phyloP scores from a whole-genome alignment of 2,113 vertebrate species.

The Amphiprion percula region DNA sequence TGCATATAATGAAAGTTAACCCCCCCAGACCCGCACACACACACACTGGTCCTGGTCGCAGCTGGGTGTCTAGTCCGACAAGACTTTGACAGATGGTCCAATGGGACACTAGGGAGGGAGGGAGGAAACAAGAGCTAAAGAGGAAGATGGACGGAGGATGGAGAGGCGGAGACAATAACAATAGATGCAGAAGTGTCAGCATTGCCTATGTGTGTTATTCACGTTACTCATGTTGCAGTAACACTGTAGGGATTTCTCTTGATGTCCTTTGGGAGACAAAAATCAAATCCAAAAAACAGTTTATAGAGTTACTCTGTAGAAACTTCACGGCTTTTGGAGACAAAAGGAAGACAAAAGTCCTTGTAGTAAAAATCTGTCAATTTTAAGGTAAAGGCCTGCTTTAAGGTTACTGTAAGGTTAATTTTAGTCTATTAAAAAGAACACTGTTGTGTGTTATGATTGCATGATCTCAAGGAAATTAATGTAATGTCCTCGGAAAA shows the following conservation, averaged over 20 bases:
- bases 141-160: constrained; percentile 33
- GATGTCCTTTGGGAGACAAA: too few relatives aligned
- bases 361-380: too few relatives aligned
- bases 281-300: too few relatives aligned
- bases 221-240: neutral
- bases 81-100: constrained; percentile 78
- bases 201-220: neutral
- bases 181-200: constrained; percentile 40
- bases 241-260: too few relatives aligned
- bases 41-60: constrained; percentile 40
- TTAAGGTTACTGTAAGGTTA: too few relatives aligned
- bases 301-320: too few relatives aligned
- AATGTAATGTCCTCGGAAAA: neutral
- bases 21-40: constrained; percentile 17
- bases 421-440: too few relatives aligned
- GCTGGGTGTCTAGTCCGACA: constrained; percentile 62
- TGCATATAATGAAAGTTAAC: constrained; percentile 42
- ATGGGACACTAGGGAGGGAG: constrained; percentile 57
- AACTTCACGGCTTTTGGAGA: too few relatives aligned
- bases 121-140: constrained; percentile 31
- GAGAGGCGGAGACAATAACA: constrained; percentile 48
- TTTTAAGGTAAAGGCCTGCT: too few relatives aligned
- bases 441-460: too few relatives aligned
- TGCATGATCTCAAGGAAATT: too few relatives aligned
- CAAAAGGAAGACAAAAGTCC: too few relatives aligned